Evolutionary conservation across 2,888 invertebrate genomes (phyloP), one percentile per base, ranked within the genome.

Genomic region (Coenonympha glycerion): DNA sequence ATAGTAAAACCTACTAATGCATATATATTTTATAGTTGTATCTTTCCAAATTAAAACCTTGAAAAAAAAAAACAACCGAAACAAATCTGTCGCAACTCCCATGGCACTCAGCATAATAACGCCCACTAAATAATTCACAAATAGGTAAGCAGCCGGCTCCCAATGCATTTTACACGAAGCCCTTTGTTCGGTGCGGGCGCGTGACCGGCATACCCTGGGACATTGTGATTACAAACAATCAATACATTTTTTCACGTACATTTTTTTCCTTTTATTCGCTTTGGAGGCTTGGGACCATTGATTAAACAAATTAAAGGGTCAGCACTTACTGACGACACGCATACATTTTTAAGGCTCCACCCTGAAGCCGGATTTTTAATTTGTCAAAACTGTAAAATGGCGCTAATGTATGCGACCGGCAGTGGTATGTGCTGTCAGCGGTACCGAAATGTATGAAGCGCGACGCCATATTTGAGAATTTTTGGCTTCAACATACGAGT

Each of bases 171-270:
- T 45, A 42, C 41, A 47, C 39, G 34, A 49, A 48, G 40, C 45
- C 42, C 49, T 47, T 42, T 51, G 51, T 45, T 52, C 60, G 78
- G 75, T 71, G 76, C 37, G 51, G 47, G 59, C 80, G 71, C 74
- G 77, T 59, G 51, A 62, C 56, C 52, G 57, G 64, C 64, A 71
- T 69, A 64, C 63, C 63, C 68, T 59, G 63, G 64, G 64, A 64
- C 69, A 76, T 79, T 80, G 79, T 78, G 57, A 57, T 64, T 48
- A 62, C 65, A 63, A 74, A 81, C 81, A 81, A 81, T 80, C 65
- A 77, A 55, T 58, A 71, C 75, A 81, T 81, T 69, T 68, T 72
- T 71, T 55, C 79, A 80, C 79, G 81, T 73, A 41, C 18, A 28
- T 50, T 53, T 54, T n/a, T 55, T 55, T 42, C 52, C 48, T 24